phyloP scores from a whole-genome alignment of 1,140 invertebrate species.

The Physella acuta region DNA sequence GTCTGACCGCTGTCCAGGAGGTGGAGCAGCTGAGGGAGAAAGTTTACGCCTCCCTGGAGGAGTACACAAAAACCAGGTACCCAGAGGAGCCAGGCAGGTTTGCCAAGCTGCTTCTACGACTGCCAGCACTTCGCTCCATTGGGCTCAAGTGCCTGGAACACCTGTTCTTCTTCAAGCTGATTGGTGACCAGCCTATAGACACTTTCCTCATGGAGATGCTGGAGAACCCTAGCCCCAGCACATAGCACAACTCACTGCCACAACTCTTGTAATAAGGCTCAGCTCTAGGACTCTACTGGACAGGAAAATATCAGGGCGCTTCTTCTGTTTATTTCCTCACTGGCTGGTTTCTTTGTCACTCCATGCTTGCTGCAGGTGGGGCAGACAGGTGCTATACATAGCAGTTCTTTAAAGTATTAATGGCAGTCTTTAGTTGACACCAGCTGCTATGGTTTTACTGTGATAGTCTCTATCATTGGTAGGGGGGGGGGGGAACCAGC shows the following conservation, averaged over 20 bases:
- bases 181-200: constrained; percentile 65
- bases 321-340: too few species aligned
- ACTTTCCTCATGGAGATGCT: constrained; percentile 66
- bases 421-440: too few species aligned
- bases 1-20: constrained; percentile 77
- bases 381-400: too few species aligned
- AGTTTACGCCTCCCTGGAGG: constrained; percentile 90
- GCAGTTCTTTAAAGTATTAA: too few species aligned
- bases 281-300: too few species aligned
- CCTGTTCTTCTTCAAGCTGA: constrained; percentile 91
- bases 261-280: neutral
- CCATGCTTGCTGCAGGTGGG: too few species aligned
- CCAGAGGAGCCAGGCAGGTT: constrained; percentile 90
- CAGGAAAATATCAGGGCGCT: too few species aligned
- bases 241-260: too few species aligned
- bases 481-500: too few species aligned
- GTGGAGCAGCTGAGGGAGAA: constrained; percentile 90
- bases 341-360: too few species aligned
- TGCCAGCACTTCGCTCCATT: constrained; percentile 92
- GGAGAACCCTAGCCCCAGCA: constrained; percentile 62
- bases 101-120: constrained; percentile 86
- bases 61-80: constrained; percentile 85
- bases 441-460: too few species aligned
- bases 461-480: too few species aligned
- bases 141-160: constrained; percentile 92